Evolutionary conservation across 2,888 invertebrate genomes (phyloP).

Genomic region (Zhengitettix transpicula): DNA sequence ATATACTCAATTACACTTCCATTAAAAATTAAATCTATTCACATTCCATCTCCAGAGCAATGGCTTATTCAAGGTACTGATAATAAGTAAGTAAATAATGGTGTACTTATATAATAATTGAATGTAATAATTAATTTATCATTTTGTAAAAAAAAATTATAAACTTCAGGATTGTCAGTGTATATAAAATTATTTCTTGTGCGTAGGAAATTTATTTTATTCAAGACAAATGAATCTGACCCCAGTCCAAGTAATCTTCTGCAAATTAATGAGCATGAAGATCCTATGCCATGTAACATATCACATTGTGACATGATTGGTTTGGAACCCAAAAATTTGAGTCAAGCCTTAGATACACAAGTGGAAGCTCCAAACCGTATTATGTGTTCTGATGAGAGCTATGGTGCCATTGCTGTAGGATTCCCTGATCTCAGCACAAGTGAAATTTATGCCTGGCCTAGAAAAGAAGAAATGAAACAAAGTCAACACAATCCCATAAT

Average conservation of each 20-base stretch:
- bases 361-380: conserved; percentile 30
- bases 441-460: conserved; percentile 25
- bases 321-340: conserved; percentile 20
- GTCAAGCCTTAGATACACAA: conserved; percentile 24
- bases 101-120: too few relatives aligned
- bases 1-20: conserved; percentile 22
- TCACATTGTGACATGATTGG: conserved; percentile 4
- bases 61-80: conserved; percentile 24
- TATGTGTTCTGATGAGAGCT: conserved; percentile 23
- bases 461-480: conserved; percentile 14
- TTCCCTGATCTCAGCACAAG: conserved; percentile 28
- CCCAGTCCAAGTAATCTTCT: conserved; percentile 23
- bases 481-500: conserved; percentile 15
- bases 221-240: conserved; percentile 12
- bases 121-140: too few relatives aligned
- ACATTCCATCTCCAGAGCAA: conserved; percentile 19
- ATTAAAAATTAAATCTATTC: conserved; percentile 21
- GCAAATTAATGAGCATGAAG: conserved; percentile 16
- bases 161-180: too few relatives aligned
- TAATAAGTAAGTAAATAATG: conserved; percentile 8
- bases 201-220: conserved; percentile 14
- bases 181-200: not conserved
- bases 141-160: too few relatives aligned
- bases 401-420: conserved; percentile 28
- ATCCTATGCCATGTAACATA: conserved; percentile 5